A percentile compares a stretch with the other conserved stretches of the same genome.
Evolutionary conservation across 2,797 vertebrate species (phyloP).

Genomic region (Serranus cabrilla): DNA sequence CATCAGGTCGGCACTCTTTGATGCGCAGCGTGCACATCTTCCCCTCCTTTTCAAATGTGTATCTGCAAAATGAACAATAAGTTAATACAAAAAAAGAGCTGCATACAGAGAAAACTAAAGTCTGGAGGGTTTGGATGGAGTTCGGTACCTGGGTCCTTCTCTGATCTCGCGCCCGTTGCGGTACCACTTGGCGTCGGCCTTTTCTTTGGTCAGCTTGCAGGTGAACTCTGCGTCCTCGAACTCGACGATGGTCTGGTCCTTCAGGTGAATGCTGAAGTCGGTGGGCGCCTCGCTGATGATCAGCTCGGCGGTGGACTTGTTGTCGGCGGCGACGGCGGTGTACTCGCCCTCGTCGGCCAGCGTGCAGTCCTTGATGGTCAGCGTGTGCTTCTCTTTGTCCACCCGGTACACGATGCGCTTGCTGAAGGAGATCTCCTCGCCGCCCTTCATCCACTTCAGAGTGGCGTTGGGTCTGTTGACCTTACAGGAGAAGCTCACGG

Average conservation of each 20-base stretch:
- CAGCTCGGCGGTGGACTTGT: slow-evolving; percentile 93
- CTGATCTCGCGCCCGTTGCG: slow-evolving; percentile 95
- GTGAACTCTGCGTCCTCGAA: slow-evolving; percentile 95
- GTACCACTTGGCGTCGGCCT: slow-evolving; percentile 96
- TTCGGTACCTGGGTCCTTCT: slow-evolving; percentile 93
- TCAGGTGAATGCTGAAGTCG: slow-evolving; percentile 92
- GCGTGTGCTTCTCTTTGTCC: slow-evolving; percentile 95
- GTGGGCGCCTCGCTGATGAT: slow-evolving; percentile 97
- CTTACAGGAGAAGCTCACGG: slow-evolving; percentile 95
- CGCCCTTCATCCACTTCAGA: slow-evolving; percentile 94
- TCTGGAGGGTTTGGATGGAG: no score
- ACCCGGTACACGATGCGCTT: slow-evolving; percentile 91
- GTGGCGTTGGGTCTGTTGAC: slow-evolving; percentile 94
- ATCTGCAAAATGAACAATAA: slow-evolving; percentile 77
- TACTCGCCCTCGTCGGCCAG: slow-evolving; percentile 97
- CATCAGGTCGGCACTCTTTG: slow-evolving; percentile 95
- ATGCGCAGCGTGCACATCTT: slow-evolving; percentile 91
- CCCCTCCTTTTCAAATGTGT: slow-evolving; percentile 94
- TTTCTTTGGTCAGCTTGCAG: slow-evolving; percentile 95
- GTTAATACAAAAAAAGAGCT: not conserved
- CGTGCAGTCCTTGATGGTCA: slow-evolving; percentile 95
- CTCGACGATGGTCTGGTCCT: slow-evolving; percentile 96
- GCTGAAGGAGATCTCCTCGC: slow-evolving; percentile 90
- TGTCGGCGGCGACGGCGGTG: slow-evolving; percentile 90
- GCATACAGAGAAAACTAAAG: not conserved